Evolutionary conservation across 2,113 vertebrate species (phyloP).

Genomic region (Anser brachyrhynchus): DNA sequence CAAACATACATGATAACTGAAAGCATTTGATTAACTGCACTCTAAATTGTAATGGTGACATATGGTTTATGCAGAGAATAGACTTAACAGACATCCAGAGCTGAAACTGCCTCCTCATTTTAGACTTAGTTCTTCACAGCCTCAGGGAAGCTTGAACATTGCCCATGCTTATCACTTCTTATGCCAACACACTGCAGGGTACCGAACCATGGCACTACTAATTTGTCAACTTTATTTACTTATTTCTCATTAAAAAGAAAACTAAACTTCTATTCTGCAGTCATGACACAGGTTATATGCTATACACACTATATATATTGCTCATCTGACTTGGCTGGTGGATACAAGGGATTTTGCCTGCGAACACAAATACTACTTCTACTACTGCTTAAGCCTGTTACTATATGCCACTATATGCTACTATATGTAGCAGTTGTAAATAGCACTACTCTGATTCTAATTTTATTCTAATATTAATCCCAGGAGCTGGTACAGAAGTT

Average conservation of each 20-base stretch:
- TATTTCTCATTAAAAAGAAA: too few relatives aligned
- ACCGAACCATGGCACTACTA: neutral
- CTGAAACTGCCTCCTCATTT: neutral
- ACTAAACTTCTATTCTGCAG: neutral
- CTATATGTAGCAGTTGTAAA: neutral
- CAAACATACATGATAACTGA: neutral
- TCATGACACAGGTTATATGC: neutral
- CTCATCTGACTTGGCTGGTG: neutral
- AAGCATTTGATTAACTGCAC: neutral
- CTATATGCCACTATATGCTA: neutral
- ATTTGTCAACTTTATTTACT: neutral
- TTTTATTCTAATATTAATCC: neutral
- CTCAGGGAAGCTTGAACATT: neutral
- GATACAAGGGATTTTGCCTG: neutral
- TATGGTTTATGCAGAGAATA: neutral
- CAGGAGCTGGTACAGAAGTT: neutral
- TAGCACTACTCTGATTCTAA: neutral
- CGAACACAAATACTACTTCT: neutral
- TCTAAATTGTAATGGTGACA: neutral
- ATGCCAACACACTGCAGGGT: neutral
- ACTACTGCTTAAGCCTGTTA: neutral
- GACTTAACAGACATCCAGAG: neutral
- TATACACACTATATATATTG: neutral
- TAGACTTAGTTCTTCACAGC: neutral
- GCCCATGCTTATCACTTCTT: neutral